Percentiles rank a stretch among this genome's conserved stretches.
Evolutionary conservation across 2,888 invertebrate species (phyloP).

Genomic region (Anthoptus insignis): DNA sequence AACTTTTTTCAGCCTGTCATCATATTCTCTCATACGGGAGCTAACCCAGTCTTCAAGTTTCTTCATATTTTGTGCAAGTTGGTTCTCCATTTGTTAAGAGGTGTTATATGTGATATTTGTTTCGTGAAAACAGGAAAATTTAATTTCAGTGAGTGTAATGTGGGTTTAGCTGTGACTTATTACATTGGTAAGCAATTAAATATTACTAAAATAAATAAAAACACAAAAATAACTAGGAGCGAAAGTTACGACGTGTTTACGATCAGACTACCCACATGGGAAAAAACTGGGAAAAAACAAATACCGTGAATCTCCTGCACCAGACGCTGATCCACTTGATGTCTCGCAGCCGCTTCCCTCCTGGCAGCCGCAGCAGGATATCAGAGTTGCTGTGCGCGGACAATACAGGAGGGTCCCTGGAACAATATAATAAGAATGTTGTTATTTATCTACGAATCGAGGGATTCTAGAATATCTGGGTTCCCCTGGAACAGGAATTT

Average conservation of each 20-base stretch:
- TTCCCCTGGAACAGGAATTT: too few relatives aligned
- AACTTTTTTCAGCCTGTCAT: background rate
- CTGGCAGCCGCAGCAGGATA: conserved; percentile 94
- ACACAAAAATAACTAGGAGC: too few relatives aligned
- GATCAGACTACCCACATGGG: too few relatives aligned
- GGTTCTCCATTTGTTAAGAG: background rate
- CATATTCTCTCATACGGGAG: conserved; percentile 7
- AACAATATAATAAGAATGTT: conserved; percentile 63
- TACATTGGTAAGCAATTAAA: too few relatives aligned
- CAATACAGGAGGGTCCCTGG: conserved; percentile 93
- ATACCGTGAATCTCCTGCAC: conserved; percentile 96
- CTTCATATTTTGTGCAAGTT: background rate
- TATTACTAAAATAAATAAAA: too few relatives aligned
- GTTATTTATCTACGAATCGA: too few relatives aligned
- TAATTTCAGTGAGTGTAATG: background rate
- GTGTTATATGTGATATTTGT: background rate
- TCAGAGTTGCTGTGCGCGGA: conserved; percentile 92
- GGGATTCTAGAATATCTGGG: too few relatives aligned
- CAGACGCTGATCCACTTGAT: conserved; percentile 97
- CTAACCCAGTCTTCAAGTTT: background rate
- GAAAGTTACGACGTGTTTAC: too few relatives aligned
- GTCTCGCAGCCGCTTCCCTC: conserved; percentile 94
- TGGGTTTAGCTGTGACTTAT: background rate
- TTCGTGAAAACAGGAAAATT: background rate
- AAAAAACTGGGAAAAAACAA: too few relatives aligned